Conservation (phyloP, 2,797 vertebrate species). For the Mycteria americana region DNA sequence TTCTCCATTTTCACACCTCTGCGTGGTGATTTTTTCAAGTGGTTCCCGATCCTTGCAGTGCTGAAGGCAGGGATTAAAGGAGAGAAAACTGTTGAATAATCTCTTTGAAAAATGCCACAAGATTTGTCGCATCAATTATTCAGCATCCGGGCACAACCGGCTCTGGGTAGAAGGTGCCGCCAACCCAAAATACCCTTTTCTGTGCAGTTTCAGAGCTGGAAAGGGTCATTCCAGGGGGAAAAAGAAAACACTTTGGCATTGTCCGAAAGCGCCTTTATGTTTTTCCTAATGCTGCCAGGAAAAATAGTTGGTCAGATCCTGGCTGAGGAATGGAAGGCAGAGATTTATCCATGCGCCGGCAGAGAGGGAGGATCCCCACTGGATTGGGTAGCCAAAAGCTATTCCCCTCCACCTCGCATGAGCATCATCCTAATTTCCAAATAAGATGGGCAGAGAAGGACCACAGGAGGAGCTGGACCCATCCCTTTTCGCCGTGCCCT, state of each 20-base stretch:
- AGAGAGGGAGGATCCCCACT: background rate
- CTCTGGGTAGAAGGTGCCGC: background rate
- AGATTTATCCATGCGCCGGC: background rate
- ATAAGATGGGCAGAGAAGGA: background rate
- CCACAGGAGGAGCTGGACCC: background rate
- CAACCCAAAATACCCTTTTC: background rate
- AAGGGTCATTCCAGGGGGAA: background rate
- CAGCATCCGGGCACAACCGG: background rate
- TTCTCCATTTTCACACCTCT: background rate
- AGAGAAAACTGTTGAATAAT: background rate
- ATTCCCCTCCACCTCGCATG: background rate
- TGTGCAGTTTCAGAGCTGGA: background rate
- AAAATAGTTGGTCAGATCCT: background rate
- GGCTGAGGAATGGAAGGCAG: background rate
- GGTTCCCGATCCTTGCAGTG: background rate
- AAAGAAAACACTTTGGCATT: background rate
- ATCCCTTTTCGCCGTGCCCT: background rate
- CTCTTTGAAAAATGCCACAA: background rate
- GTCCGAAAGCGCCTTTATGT: background rate
- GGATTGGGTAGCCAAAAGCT: rapidly evolving
- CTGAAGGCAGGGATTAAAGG: background rate
- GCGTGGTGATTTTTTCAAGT: background rate
- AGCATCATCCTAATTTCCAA: background rate
- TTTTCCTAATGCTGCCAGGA: background rate
- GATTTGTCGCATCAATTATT: background rate